Base-by-base conservation (phyloP, 1,140 invertebrate species). In the Magallana angulata region DNA sequence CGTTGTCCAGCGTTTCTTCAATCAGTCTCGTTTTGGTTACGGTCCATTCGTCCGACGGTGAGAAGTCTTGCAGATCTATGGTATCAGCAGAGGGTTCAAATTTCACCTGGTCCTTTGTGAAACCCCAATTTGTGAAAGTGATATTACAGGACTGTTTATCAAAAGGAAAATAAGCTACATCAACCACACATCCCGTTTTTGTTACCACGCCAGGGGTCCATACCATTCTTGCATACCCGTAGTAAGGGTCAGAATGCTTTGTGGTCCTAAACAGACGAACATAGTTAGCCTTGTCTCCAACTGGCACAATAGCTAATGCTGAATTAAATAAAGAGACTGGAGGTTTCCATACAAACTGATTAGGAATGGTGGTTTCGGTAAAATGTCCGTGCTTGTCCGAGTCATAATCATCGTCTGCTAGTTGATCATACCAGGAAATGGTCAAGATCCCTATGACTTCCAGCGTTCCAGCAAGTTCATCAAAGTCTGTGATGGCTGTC, bases 391-490 rank as follows among this genome's bases (percentile, higher is more conserved):
- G 88, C 11, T 57, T 24, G 57, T 9, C 56, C 12, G 30, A 18
- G 36, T 84, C 48, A 36, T 80, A 89, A 11, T 30, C 24, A 62
- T 87, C 83, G 12, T 68, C 85, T n/a, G 87, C 57, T 7, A 89
- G 56, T 57, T 85, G 14, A 59, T 89, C 88, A 57, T 60, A 36
- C 88, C 88, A 89, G 14, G 36, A 62, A 0, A 89, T 60, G 1
- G 60, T 76, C 11, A 89, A 64, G 18, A 87, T 86, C n/a, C 88
- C 88, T 30, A 87, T 85, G 6, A 89, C 12, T 56, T 89, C 88
- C 56, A 89, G 64, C 24, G 88, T 89, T 57, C 88, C 88, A 0
- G 88, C 64, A 7, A 89, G 85, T 84, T 89, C 88, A 81, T 89
- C 57, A 60, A 89, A 89, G 56, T 86, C 71, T 5, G 82, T 87